Conservation (phyloP, 2,797 vertebrate species). For the Limnodromus scolopaceus region DNA sequence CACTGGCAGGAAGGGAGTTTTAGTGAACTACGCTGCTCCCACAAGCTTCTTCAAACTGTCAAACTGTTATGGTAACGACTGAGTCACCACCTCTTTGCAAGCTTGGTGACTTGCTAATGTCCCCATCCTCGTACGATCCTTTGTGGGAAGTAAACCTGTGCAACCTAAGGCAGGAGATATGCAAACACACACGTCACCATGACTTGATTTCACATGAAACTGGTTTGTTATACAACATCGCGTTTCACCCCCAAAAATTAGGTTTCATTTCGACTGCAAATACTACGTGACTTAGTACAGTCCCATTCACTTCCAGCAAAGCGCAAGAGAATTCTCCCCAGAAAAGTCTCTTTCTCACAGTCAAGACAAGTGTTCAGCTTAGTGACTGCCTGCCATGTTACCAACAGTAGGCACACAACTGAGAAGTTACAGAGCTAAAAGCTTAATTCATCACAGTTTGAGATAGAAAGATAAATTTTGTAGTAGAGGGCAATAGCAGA, state of each 20-base stretch:
- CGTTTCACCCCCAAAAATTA: neutral
- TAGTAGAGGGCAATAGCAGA: neutral
- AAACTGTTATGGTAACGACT: neutral
- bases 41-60: neutral
- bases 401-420: neutral
- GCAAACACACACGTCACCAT: neutral
- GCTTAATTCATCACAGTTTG: neutral
- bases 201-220: neutral
- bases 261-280: neutral
- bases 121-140: neutral
- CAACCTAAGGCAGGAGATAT: neutral
- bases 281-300: neutral
- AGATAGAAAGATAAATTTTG: neutral
- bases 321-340: neutral
- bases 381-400: neutral
- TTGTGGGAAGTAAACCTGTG: neutral
- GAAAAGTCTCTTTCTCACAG: neutral
- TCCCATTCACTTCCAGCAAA: neutral
- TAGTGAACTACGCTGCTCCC: neutral
- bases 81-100: slow-evolving; percentile 25
- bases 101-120: neutral
- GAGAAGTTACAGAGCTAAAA: neutral
- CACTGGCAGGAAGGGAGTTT: slow-evolving; percentile 1
- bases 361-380: neutral
- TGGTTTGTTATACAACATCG: neutral